Base-by-base conservation (phyloP, 1,140 invertebrate species). In the Venustaconcha ellipsiformis region DNA sequence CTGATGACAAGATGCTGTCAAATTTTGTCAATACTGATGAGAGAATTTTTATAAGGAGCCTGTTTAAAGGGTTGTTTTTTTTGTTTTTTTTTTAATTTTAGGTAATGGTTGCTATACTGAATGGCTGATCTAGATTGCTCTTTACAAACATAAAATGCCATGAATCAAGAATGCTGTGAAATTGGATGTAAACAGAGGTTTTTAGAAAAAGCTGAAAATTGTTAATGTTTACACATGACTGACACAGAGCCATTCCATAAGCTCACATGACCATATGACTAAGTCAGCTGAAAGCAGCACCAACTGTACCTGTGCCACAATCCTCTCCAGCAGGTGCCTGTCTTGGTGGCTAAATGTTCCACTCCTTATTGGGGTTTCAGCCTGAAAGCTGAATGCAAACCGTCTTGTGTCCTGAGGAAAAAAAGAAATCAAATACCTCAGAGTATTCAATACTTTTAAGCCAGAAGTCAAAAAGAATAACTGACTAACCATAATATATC, bases 311-410 rank as follows among this genome's bases (percentile, higher is more conserved):
- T 88, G 87, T 67, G 84, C 85, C 26, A 88, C 80, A 56, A 89
- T 84, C 18, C 88, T 83, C 63, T 88, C 85, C 15, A 88, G 76
- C 14, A 89, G 76, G 65, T 78, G 75, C 57, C 80, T 82, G 72
- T 89, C 88, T 67, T 88, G 86, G 20, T 78, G 66, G 2, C 83
- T 80, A 58, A 86, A 84, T 26, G 79, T 70, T 14, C 86, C 87
- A 77, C 80, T 83, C 75, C 86, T 87, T 23, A 88, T 87, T 0
- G 88, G 86, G 14, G 84, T 86, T 74, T 88, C 87, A 57, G 86
- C 78, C 69, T 88, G 87, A 70, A 89, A 88, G 57, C 75, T 85
- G 48, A 84, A 82, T 0, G 87, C 87, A 83, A 89, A 87, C 65
- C 84, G 79, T 68, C 85, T 76, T 5, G 88, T 89, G 73, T 88